Base-by-base conservation (phyloP, 2,888 invertebrate genomes). In the Acrobeloides nanus region DNA sequence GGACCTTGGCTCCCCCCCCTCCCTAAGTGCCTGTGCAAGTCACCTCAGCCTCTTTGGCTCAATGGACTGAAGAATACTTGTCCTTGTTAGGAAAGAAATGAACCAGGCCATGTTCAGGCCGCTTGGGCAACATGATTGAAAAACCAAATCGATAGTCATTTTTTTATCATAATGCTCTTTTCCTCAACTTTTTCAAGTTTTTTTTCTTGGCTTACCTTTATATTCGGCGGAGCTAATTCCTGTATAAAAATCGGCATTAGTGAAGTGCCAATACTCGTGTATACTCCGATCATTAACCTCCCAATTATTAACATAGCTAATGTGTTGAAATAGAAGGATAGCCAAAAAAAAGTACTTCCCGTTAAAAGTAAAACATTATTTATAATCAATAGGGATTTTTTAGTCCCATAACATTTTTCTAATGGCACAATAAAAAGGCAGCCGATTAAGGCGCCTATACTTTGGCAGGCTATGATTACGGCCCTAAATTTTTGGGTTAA, bases 211-310 rank as follows among this genome's bases (percentile, higher is more conserved):
- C 41, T 26, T 23, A 64, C 64, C 41, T 64, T 67, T n/a, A 66
- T 61, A 17, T 63, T 53, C 24, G 61, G 60, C 1, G 68, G 68
- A 6, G 62, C 59, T 7, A 68, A 46, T 46, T 68, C 64, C 35
- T 64, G 63, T 1, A 68, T 47, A 48, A 56, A 68, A 4, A 68
- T 45, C 2, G 68, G 67, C 10, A 61, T 52, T 25, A 68, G 51
- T 4, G 64, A 62, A 29, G 62, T 64, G 0, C 54, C 60, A 7
- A 68, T 29, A 3, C 68, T 67, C 5, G 46, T 55, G 31, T 56
- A 54, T 25, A 59, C 21, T 12, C 58, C 58, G 10, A 56, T 41
- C 27, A 56, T 21, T 3, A 59, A 38, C 2, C 55, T 45, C 5
- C 59, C 55, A 18, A 46, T 8, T 15, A 59, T 21, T 5, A 55